phyloP scores from a whole-genome alignment of 2,797 vertebrate species.

The Eremophila alpestris region DNA sequence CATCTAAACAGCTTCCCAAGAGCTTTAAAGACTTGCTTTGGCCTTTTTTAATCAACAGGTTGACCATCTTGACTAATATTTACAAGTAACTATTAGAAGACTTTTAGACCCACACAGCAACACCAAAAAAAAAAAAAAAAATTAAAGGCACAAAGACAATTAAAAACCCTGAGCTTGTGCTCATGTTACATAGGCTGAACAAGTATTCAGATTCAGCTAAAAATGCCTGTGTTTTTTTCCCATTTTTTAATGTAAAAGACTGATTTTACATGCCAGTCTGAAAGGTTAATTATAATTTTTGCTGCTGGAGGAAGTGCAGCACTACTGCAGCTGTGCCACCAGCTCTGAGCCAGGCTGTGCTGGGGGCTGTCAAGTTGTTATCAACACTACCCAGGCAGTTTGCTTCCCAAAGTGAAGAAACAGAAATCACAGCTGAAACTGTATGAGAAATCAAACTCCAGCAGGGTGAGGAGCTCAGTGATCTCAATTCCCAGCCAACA shows the following conservation, averaged over 20 bases:
- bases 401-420: not conserved
- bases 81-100: not conserved
- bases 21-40: not conserved
- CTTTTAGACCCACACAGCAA: not conserved
- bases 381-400: not conserved
- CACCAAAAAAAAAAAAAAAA: not conserved
- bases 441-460: constrained; percentile 15
- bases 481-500: not conserved
- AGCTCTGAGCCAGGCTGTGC: not conserved
- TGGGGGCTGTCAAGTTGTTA: constrained; percentile 12
- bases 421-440: constrained; percentile 30
- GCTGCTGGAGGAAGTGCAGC: not conserved
- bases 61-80: not conserved
- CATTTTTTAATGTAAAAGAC: not conserved
- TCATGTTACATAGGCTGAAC: not conserved
- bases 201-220: not conserved
- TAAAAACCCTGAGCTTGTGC: not conserved
- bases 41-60: not conserved
- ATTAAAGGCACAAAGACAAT: not conserved
- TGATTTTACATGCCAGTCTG: not conserved
- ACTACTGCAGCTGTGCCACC: not conserved
- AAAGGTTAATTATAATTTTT: not conserved
- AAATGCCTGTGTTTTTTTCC: not conserved
- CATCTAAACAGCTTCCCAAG: not conserved
- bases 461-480: not conserved